Conservation (phyloP, 2,797 vertebrate genomes). For the Typhlichthys subterraneus region DNA sequence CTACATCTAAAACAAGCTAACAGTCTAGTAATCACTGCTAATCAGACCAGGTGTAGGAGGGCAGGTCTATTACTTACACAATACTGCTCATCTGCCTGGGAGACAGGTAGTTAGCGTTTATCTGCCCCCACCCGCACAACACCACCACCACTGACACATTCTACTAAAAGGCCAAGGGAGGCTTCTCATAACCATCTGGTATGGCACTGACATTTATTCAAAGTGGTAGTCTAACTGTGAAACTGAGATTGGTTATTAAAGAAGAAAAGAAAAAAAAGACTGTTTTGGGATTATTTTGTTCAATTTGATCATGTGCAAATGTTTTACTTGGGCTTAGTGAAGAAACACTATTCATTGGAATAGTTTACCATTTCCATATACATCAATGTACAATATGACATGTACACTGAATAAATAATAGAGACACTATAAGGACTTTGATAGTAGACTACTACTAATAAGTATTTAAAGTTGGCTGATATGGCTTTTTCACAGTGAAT, state of each 20-base stretch:
- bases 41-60: slow-evolving; percentile 51
- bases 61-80: slow-evolving; percentile 32
- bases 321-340: too few species aligned
- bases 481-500: not conserved
- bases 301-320: not conserved
- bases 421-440: too few species aligned
- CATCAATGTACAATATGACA: too few species aligned
- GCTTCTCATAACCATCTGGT: slow-evolving; percentile 16
- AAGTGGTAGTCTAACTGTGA: slow-evolving; percentile 8
- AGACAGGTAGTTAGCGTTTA: slow-evolving; percentile 15
- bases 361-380: too few species aligned
- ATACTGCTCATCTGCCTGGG: slow-evolving; percentile 42
- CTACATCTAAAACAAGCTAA: slow-evolving; percentile 62
- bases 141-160: slow-evolving; percentile 8
- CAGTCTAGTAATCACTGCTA: slow-evolving; percentile 65
- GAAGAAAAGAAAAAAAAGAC: slow-evolving; percentile 9
- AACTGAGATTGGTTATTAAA: slow-evolving; percentile 36
- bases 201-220: slow-evolving; percentile 30
- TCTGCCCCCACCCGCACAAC: slow-evolving; percentile 1
- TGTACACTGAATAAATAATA: too few species aligned
- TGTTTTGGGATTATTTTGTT: slow-evolving; percentile 34
- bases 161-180: slow-evolving; percentile 8
- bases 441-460: too few species aligned
- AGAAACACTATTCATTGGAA: too few species aligned
- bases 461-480: not conserved